Base-by-base conservation (phyloP, 2,888 invertebrate genomes). In the Gari tellinella region DNA sequence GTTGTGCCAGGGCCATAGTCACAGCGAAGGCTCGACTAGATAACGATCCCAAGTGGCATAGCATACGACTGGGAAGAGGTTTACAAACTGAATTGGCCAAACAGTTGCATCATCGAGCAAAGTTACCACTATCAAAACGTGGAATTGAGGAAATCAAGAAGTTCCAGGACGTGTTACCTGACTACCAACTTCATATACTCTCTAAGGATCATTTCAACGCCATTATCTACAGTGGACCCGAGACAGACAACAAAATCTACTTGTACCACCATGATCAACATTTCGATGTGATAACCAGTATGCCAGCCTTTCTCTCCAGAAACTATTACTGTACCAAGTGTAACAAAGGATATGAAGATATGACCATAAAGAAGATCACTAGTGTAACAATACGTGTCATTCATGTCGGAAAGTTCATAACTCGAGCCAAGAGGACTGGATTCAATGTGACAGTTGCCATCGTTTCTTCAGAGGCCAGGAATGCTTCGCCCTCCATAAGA, bases 331-430 rank as follows among this genome's bases (percentile, higher is more conserved):
- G 76, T 38, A 2, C 14, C 8, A 12, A 74, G 56, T 79, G 78
- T 52, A 67, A 79, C 14, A 79, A 60, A 55, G 72, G 79, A 10
- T 75, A 69, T n/a, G n/a, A n/a, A n/a, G n/a, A n/a, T n/a, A n/a
- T 48, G 55, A 72, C 15, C 61, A 72, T 23, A 75, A 61, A 26
- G 79, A 79, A 52, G 51, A 53, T 8, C 74, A 79, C 31, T n/a
- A 15, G 7, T 75, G 75, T 41, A 79, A 73, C 48, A 58, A 73
- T 17, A 52, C 68, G 10, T 77, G 69, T 64, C 52, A 60, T 41
- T 55, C 41, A 43, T 78, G 72, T 58, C 21, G 45, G 14, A 19
- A 65, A 1, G 21, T 69, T 15, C 77, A 78, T 49, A 40, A 19
- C n/a, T 15, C 46, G 4, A 51, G 2, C 1, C 23, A 40, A 26